Conservation (phyloP, 2,888 invertebrate species). For the Hyppa rectilinea region DNA sequence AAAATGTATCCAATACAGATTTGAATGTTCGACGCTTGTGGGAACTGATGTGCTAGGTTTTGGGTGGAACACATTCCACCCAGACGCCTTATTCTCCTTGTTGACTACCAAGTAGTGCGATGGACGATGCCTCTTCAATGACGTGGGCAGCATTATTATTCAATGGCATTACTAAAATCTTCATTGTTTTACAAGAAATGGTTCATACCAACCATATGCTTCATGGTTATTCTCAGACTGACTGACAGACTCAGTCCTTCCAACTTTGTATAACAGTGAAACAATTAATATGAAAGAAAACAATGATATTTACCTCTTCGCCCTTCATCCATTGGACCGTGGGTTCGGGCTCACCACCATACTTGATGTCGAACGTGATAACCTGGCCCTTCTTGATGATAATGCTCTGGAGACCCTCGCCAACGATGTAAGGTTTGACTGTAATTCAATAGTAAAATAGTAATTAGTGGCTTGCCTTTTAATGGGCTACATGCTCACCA, state of each 20-base stretch:
- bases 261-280: slow-evolving; percentile 28
- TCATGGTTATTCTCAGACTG: not conserved
- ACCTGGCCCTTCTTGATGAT: slow-evolving; percentile 99
- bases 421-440: slow-evolving; percentile 99
- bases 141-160: not conserved
- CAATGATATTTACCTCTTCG: slow-evolving; percentile 91
- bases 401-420: slow-evolving; percentile 95
- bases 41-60: too few species aligned
- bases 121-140: not conserved
- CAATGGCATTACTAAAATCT: not conserved
- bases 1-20: slow-evolving; percentile 27
- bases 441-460: slow-evolving; percentile 45
- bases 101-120: too few species aligned
- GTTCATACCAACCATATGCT: not conserved
- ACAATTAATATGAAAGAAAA: slow-evolving; percentile 60
- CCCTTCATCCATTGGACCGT: slow-evolving; percentile 97
- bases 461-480: not conserved
- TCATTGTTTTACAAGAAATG: slow-evolving; percentile 38
- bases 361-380: slow-evolving; percentile 97
- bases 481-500: not conserved
- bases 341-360: slow-evolving; percentile 99
- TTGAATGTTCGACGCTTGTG: too few species aligned
- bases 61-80: too few species aligned
- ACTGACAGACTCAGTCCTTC: not conserved
- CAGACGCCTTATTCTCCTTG: too few species aligned